Percentiles rank a stretch among this genome's conserved stretches.
Conservation (phyloP, 2,888 invertebrate species). For the Caenorhabditis zanzibari region DNA sequence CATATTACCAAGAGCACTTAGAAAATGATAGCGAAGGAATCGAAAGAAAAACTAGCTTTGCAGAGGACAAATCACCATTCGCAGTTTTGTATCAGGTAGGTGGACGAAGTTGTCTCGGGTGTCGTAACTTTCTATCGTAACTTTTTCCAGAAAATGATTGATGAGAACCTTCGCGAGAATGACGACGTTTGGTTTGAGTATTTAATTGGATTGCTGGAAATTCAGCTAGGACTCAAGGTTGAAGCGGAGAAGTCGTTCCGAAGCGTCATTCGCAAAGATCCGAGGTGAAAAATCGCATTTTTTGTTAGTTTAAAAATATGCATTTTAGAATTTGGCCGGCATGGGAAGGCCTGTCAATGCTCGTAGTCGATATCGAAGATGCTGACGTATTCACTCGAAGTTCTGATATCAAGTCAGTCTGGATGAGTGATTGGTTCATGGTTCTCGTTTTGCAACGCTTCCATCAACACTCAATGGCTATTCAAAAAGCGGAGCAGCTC, state of each 20-base stretch:
- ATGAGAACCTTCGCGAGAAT: conserved; percentile 58
- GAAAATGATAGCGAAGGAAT: conserved; percentile 74
- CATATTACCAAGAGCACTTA: conserved; percentile 65
- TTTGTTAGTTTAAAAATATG: neutral
- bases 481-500: conserved; percentile 90
- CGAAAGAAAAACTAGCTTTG: conserved; percentile 67
- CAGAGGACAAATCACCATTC: conserved; percentile 40
- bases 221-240: conserved; percentile 58
- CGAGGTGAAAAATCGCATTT: conserved; percentile 25
- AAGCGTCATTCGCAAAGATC: conserved; percentile 68
- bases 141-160: conserved; percentile 39
- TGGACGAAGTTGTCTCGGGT: neutral
- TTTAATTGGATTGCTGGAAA: conserved; percentile 60
- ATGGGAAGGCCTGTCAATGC: conserved; percentile 93
- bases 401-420: conserved; percentile 42
- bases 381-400: conserved; percentile 46
- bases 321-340: conserved; percentile 92
- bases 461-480: conserved; percentile 85
- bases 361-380: conserved; percentile 86
- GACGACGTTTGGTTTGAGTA: conserved; percentile 63
- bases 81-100: conserved; percentile 9
- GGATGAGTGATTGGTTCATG: conserved; percentile 74
- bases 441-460: conserved; percentile 64
- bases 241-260: conserved; percentile 61
- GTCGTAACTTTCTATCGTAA: neutral